Evolutionary conservation across 2,888 invertebrate genomes (phyloP), one percentile per base, ranked within the genome.

Genomic region (Dasysyrphus tricinctus): DNA sequence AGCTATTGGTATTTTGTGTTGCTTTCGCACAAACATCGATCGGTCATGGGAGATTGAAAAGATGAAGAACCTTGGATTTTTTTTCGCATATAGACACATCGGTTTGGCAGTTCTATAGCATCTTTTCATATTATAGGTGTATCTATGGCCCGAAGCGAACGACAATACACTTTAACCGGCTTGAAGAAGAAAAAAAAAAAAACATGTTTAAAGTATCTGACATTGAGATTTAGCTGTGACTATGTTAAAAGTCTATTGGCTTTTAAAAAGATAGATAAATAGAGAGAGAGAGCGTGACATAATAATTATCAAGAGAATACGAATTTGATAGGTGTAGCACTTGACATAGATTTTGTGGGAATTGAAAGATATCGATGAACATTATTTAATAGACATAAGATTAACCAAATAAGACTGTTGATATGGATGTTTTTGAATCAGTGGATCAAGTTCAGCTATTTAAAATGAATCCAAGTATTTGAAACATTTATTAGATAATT

Each of bases 261-360:
- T 74, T 83, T 34, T 63, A 56, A 32, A n/a, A 49, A 79, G 49
- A 79, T 11, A 59, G 0, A 7, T 19, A 39, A 14, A 61, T 19
- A 42, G 4, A 63, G 49, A 47, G 19, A 49, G 14, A 37, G 44
- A 80, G 80, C 72, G 72, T 80, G 80, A 57, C 80, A 84, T 72
- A 84, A 84, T 80, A 84, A 84, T 84, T 84, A 80, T 75, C 49
- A 39, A 65, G 76, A 76, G 76, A 84, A 80, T 80, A 51, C 67
- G 32, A 84, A 75, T 76, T 72, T 65, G 75, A 76, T 80, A 72
- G 72, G 67, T 76, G 65, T 67, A 80, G 80, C 84, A 80, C 76
- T 72, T 80, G 84, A 84, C 84, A 80, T 72, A 76, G 72, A 72
- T 84, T 67, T 59, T 16, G 63, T 65, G 63, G 32, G 39, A 54